Percentiles rank a stretch among this genome's conserved stretches.
phyloP scores from a whole-genome alignment of 2,797 vertebrate genomes.

The Myiotriccus ornatus region DNA sequence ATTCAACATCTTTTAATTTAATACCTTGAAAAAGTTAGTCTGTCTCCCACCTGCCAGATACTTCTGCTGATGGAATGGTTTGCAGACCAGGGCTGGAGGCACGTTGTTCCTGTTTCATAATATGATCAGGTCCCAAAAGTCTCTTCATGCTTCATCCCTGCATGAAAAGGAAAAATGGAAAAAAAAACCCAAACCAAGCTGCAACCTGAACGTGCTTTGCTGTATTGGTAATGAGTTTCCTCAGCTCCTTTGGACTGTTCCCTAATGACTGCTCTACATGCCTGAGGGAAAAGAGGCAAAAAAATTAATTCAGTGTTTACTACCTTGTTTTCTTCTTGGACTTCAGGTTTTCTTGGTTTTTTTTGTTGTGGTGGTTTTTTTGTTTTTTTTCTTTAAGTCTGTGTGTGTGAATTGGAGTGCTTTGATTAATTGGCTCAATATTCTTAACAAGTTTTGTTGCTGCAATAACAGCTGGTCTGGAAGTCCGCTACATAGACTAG shows the following conservation, averaged over 20 bases:
- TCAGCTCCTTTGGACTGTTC: neutral
- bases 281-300: neutral
- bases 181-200: neutral
- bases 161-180: neutral
- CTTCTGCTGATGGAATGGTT: constrained; percentile 77
- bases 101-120: constrained; percentile 14
- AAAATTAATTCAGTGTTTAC: neutral
- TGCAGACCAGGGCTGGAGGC: constrained; percentile 25
- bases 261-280: neutral
- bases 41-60: constrained; percentile 65
- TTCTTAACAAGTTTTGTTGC: neutral
- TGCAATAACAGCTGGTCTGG: neutral
- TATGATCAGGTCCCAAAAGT: constrained; percentile 19
- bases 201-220: neutral
- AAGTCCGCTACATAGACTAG: neutral
- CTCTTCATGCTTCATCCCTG: neutral
- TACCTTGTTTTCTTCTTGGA: neutral
- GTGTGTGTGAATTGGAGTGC: neutral
- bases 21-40: constrained; percentile 82
- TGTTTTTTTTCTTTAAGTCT: neutral
- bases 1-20: constrained; percentile 86
- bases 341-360: neutral
- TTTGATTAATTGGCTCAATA: neutral
- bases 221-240: neutral
- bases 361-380: too few relatives aligned